phyloP scores from a whole-genome alignment of 35 echinoderm and acorn worm species.

The Apostichopus californicus region DNA sequence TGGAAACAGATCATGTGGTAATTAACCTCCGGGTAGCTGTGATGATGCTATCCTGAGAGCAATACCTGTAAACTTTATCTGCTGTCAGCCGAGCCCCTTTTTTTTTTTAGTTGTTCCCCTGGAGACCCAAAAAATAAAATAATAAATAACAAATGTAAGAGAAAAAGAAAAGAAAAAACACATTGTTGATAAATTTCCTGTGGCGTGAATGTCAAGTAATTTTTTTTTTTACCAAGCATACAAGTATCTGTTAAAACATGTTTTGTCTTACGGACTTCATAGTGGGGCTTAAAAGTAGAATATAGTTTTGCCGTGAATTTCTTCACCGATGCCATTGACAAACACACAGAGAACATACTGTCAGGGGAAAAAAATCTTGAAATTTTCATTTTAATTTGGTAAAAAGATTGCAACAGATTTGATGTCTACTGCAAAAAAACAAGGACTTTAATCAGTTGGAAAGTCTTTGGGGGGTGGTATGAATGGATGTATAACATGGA shows the following conservation, averaged over 20 bases:
- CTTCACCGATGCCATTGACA: no score
- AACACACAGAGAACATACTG: no score
- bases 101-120: neutral
- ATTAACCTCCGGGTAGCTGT: constrained; percentile 8
- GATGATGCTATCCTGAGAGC: neutral
- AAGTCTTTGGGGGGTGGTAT: no score
- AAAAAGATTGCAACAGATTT: no score
- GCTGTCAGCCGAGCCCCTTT: neutral
- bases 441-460: no score
- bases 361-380: no score
- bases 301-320: no score
- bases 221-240: neutral
- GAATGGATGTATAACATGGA: no score
- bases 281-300: no score
- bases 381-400: no score
- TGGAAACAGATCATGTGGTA: constrained; percentile 15
- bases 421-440: no score
- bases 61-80: constrained; percentile 6
- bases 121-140: neutral
- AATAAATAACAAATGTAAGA: neutral
- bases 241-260: neutral
- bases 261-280: neutral
- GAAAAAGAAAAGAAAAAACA: neutral
- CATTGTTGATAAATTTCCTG: neutral
- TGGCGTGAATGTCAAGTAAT: neutral